These are phyloP conservation scores for Pterocles burchelli DNA, from an alignment of 2,113 vertebrate species.

Conservation along the genomic window DNA sequence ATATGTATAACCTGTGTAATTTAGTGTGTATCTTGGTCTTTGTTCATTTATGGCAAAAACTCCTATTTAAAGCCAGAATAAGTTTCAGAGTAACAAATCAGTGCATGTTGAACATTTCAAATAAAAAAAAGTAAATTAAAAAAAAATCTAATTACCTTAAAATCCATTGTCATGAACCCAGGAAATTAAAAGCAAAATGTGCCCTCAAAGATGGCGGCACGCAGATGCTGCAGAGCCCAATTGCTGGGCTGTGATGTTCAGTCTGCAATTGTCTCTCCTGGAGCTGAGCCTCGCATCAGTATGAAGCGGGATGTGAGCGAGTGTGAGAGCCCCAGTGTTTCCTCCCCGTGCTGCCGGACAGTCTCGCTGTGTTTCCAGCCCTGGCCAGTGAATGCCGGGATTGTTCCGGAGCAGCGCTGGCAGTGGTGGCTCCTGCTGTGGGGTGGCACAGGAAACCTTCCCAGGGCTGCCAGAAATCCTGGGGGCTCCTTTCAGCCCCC, in stretches of 20 bases:
- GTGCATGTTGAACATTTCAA: background rate
- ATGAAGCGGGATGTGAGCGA: accelerated
- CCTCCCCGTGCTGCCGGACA: background rate
- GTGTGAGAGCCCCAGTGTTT: background rate
- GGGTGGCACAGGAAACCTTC: background rate
- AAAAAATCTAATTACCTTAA: background rate
- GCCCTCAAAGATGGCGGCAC: accelerated
- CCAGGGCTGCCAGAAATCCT: background rate
- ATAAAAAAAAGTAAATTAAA: too few species aligned
- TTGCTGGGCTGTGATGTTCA: background rate
- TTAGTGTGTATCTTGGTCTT: background rate
- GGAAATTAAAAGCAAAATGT: background rate
- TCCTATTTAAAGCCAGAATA: background rate
- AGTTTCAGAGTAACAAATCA: background rate
- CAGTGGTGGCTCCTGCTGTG: background rate
- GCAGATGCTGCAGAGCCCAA: accelerated
- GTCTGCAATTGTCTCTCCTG: background rate
- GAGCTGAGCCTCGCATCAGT: background rate
- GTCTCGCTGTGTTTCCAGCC: background rate
- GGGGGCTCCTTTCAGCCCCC: background rate
- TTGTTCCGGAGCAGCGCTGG: background rate
- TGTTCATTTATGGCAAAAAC: background rate
- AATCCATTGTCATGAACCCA: accelerated
- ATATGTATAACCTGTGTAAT: accelerated
- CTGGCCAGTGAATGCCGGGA: background rate